These are phyloP conservation scores for Scylla paramamosain DNA, from an alignment of 1,140 invertebrate genomes.

Conservation along the genomic window DNA sequence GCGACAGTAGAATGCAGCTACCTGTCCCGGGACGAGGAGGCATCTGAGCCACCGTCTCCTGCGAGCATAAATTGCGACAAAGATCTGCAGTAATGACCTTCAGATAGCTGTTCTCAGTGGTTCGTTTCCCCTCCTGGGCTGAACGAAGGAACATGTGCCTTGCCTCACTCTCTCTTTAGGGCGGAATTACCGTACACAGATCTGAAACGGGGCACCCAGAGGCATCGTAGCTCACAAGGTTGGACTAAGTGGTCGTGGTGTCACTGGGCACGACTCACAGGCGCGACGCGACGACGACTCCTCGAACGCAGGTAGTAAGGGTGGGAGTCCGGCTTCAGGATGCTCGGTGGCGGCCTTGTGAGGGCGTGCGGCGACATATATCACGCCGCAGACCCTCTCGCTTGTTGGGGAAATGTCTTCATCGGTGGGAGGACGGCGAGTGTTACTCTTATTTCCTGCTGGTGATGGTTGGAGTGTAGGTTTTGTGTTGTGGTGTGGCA, in stretches of 20 bases:
- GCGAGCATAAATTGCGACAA: slow-evolving; percentile 51
- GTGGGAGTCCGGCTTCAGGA: neutral
- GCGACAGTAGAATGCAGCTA: neutral
- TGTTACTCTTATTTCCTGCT: neutral
- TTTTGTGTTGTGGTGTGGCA: neutral
- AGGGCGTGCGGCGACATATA: neutral
- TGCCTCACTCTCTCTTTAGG: neutral
- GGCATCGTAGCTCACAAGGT: slow-evolving; percentile 31
- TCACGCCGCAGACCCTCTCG: neutral
- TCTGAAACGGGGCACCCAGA: neutral
- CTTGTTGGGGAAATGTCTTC: slow-evolving; percentile 35
- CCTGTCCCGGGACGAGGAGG: neutral
- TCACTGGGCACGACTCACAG: slow-evolving; percentile 37
- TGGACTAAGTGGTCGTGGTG: slow-evolving; percentile 39
- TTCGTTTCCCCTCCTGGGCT: neutral
- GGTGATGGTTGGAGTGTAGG: neutral
- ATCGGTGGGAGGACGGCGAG: neutral
- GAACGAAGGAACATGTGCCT: neutral
- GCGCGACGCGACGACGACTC: neutral
- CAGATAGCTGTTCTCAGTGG: slow-evolving; percentile 19
- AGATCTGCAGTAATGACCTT: slow-evolving; percentile 57
- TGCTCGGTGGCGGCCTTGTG: neutral
- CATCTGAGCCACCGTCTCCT: slow-evolving; percentile 26
- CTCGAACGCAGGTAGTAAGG: neutral
- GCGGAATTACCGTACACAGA: neutral